Percentiles rank a stretch among this genome's conserved stretches.
These are phyloP conservation scores for Caenorhabditis becei DNA, from an alignment of 2,888 invertebrate species.

Conservation along the genomic window DNA sequence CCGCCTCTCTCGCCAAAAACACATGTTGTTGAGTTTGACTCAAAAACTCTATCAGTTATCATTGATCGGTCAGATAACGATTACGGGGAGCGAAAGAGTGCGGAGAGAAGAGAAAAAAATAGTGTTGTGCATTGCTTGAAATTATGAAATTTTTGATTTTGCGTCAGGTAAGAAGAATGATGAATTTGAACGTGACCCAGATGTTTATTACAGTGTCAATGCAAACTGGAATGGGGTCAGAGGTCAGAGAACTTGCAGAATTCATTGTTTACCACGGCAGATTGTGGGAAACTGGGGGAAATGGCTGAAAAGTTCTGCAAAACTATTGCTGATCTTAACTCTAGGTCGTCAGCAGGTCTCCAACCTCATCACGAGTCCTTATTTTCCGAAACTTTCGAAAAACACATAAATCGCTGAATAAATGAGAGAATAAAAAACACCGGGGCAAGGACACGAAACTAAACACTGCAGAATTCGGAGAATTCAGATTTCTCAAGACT, in stretches of 20 bases:
- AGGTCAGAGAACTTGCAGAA: background rate
- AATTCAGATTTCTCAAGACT: background rate
- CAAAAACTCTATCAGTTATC: slow-evolving; percentile 18
- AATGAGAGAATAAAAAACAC: background rate
- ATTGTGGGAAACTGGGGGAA: background rate
- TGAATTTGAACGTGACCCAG: background rate
- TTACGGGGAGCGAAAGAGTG: background rate
- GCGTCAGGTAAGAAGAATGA: too few species aligned
- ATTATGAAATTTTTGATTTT: background rate
- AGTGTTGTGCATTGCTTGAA: background rate
- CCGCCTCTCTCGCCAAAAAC: slow-evolving; percentile 7
- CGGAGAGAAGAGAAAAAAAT: background rate
- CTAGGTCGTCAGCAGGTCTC: too few species aligned
- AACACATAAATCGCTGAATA: background rate
- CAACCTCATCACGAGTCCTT: background rate
- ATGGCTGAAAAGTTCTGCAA: background rate
- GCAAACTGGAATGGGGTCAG: slow-evolving; percentile 2
- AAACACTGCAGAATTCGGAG: background rate
- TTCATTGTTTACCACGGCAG: background rate
- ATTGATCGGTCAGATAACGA: slow-evolving; percentile 41
- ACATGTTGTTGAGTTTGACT: slow-evolving; percentile 16
- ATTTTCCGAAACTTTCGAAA: background rate
- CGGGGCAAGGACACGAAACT: background rate
- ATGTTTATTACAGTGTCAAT: background rate
- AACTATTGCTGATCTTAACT: too few species aligned